phyloP scores from a whole-genome alignment of 2,888 invertebrate genomes.

The Pharmacophagus antenor region DNA sequence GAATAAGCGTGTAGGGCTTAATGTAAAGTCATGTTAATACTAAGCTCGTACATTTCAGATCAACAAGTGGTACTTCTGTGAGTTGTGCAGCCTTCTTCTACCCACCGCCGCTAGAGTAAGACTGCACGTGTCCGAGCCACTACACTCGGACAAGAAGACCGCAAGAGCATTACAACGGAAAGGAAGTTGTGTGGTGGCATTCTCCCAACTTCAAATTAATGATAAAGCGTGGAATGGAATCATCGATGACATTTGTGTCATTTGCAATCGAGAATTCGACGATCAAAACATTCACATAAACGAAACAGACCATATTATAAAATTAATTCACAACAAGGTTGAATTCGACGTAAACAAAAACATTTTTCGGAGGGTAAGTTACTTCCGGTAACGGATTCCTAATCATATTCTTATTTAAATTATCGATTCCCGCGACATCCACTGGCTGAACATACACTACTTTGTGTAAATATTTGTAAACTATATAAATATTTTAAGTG shows the following conservation, averaged over 20 bases:
- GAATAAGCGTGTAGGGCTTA: no score
- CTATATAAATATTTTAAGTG: no score
- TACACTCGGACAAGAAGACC: conserved; percentile 46
- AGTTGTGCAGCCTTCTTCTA: conserved; percentile 51
- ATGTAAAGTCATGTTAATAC: background rate
- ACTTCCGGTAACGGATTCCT: no score
- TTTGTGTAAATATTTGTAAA: no score
- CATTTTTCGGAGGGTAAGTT: conserved; percentile 43
- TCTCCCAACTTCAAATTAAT: conserved; percentile 44
- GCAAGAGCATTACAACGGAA: conserved; percentile 37
- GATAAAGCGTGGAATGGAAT: conserved; percentile 58
- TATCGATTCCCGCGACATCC: no score
- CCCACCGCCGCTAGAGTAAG: conserved; percentile 47
- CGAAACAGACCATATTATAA: conserved; percentile 47
- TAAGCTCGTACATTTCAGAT: conserved; percentile 47
- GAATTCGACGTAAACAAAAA: conserved; percentile 42
- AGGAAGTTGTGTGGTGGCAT: conserved; percentile 43
- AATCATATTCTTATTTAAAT: no score
- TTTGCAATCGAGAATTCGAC: conserved; percentile 55
- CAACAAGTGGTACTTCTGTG: conserved; percentile 57
- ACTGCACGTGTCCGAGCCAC: conserved; percentile 47
- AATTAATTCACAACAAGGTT: conserved; percentile 48
- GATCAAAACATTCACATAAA: conserved; percentile 46
- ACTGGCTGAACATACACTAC: no score
- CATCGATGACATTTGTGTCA: conserved; percentile 46